Conservation (phyloP, 2,888 invertebrate species). For the Catocala nupta region DNA sequence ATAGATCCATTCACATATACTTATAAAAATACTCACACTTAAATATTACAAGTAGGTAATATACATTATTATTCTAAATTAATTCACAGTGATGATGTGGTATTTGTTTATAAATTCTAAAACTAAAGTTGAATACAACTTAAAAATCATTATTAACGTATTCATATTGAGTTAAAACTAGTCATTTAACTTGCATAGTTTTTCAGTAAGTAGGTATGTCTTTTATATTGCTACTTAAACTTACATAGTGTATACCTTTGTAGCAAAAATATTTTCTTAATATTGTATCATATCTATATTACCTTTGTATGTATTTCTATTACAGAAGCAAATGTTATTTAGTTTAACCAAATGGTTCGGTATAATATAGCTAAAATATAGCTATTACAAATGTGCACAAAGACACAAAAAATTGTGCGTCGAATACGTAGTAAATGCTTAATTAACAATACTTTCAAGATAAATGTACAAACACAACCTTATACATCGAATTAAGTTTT, state of each 20-base stretch:
- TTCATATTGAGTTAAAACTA: background rate
- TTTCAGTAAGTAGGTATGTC: background rate
- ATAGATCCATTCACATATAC: conserved; percentile 13
- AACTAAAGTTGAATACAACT: conserved; percentile 30
- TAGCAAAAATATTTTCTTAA: background rate
- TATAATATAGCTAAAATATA: background rate
- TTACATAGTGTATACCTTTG: conserved; percentile 1
- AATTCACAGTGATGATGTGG: conserved; percentile 78
- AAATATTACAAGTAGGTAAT: conserved; percentile 24
- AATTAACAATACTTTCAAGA: conserved; percentile 36
- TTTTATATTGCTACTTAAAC: background rate
- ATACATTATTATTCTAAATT: conserved; percentile 49
- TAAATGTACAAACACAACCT: conserved; percentile 42
- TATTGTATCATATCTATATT: background rate
- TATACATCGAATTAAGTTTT: conserved; percentile 22
- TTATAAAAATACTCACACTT: conserved; percentile 24
- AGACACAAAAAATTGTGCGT: conserved; percentile 2
- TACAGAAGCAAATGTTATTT: too few relatives aligned
- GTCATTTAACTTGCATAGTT: conserved; percentile 1
- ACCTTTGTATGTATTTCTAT: background rate
- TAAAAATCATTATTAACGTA: conserved; percentile 8
- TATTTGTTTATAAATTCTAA: conserved; percentile 48
- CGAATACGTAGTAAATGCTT: conserved; percentile 21
- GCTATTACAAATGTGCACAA: too few relatives aligned
- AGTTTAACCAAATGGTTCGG: too few relatives aligned